A percentile compares a stretch with the other conserved stretches of the same genome.
Evolutionary conservation across 2,888 invertebrate genomes (phyloP).

Genomic region (Agriopis leucophaearia): DNA sequence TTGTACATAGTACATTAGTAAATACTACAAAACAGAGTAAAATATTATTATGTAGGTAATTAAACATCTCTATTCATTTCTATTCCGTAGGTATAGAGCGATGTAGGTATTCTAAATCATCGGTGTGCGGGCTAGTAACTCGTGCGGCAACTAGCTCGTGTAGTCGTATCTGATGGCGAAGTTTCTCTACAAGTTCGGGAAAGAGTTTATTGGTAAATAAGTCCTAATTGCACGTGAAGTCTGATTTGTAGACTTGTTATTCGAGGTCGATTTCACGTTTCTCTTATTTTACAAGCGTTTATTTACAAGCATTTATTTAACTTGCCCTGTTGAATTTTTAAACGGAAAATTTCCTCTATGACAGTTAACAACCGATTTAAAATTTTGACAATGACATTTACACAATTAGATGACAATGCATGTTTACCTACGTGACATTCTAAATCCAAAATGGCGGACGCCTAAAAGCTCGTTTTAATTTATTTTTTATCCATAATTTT

Average conservation of each 20-base stretch:
- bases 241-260: constrained; percentile 24
- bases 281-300: not conserved
- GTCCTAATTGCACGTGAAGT: constrained; percentile 32
- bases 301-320: too few relatives aligned
- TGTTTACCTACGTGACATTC: too few relatives aligned
- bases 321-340: too few relatives aligned
- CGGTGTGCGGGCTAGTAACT: constrained; percentile 30
- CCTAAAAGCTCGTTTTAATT: too few relatives aligned
- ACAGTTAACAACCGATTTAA: too few relatives aligned
- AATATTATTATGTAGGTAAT: not conserved
- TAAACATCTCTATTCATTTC: not conserved
- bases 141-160: constrained; percentile 18
- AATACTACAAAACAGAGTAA: too few relatives aligned
- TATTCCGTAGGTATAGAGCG: constrained; percentile 8
- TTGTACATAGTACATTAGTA: too few relatives aligned
- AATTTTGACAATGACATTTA: too few relatives aligned
- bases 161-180: constrained; percentile 41
- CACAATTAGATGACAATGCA: too few relatives aligned
- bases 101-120: constrained; percentile 36
- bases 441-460: too few relatives aligned
- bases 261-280: not conserved
- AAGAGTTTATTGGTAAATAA: constrained; percentile 37
- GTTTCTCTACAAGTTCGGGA: constrained; percentile 33
- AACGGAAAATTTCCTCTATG: too few relatives aligned
- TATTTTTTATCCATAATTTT: too few relatives aligned